Conservation (phyloP, 2,888 invertebrate species). For the Drosophila nr. fundita region DNA sequence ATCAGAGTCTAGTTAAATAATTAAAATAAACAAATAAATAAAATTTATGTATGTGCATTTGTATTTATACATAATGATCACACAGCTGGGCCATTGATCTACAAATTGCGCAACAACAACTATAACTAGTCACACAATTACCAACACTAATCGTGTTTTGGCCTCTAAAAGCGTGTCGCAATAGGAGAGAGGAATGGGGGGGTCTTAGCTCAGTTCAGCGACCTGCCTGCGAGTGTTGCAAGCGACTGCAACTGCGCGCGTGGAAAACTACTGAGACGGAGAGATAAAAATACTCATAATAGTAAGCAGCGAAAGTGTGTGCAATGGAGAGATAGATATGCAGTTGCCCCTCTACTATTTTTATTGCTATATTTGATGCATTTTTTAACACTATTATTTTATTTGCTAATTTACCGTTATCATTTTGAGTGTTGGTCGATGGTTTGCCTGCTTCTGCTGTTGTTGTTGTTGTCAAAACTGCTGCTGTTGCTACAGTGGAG, state of each 20-base stretch:
- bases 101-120: conserved; percentile 67
- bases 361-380: conserved; percentile 13
- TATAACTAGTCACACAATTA: conserved; percentile 25
- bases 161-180: conserved; percentile 61
- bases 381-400: conserved; percentile 6
- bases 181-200: conserved; percentile 1
- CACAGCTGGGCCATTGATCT: conserved; percentile 67
- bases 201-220: conserved; percentile 60
- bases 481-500: conserved; percentile 35
- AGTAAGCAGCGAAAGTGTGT: conserved; percentile 17
- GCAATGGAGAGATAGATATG: conserved; percentile 9
- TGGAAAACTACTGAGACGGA: conserved; percentile 62
- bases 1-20: conserved; percentile 6
- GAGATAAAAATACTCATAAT: conserved; percentile 46
- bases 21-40: too few species aligned
- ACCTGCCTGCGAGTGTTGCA: conserved; percentile 65
- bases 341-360: not conserved
- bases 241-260: conserved; percentile 38
- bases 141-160: conserved; percentile 53
- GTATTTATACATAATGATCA: conserved; percentile 22
- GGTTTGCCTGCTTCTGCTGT: conserved; percentile 11
- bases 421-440: conserved; percentile 56
- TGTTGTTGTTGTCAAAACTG: conserved; percentile 28
- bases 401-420: conserved; percentile 69
- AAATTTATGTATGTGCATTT: not conserved